Evolutionary conservation across 2,888 invertebrate genomes (phyloP), one percentile per base, ranked within the genome.

Genomic region (Xanthorhoe spadicearia): DNA sequence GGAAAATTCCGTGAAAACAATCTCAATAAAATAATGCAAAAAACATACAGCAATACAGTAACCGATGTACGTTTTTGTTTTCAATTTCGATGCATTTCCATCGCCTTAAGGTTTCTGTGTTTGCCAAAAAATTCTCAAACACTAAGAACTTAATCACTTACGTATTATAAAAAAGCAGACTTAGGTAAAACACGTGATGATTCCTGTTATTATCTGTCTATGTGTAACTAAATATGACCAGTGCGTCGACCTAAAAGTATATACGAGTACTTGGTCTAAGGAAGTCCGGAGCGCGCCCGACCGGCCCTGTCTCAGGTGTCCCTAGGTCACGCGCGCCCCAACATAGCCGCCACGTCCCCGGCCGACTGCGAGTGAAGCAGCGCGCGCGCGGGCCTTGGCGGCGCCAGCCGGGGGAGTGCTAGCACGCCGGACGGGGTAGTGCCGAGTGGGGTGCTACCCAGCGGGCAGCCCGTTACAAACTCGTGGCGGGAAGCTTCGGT

Each of bases 401-500:
- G 88, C 0, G 89, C 89, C 53, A 89, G 83, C 5, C 89, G 84
- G 0, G 90, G 90, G 1, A 89, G 79, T 0, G 94, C 83, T 83
- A 94, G 84, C 84, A 81, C 94, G 82, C 82, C 95, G 58, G 80
- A 88, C 51, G 86, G 94, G 71, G 88, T 89, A 72, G 83, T 74
- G 38, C 88, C 93, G 0, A 90, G 79, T 0, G 90, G 79, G 62
- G 68, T 68, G 23, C 67, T 64, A 1, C 64, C 68, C 17, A 68
- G 76, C 0, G 90, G 79, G 60, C 89, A 89, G 4, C 95, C 94
- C 7, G 94, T 94, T 73, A 95, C 95, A 78, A 98, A 98, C 81
- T 97, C 97, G 89, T 98, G 98, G 61, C 96, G 95, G 19, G 97
- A 94, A 1, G 98, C 98, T 84, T 98, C 98, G 62, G 97, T 97